These are phyloP conservation scores for Ennomos fuscantarius DNA, from an alignment of 2,888 invertebrate genomes.

Conservation along the genomic window DNA sequence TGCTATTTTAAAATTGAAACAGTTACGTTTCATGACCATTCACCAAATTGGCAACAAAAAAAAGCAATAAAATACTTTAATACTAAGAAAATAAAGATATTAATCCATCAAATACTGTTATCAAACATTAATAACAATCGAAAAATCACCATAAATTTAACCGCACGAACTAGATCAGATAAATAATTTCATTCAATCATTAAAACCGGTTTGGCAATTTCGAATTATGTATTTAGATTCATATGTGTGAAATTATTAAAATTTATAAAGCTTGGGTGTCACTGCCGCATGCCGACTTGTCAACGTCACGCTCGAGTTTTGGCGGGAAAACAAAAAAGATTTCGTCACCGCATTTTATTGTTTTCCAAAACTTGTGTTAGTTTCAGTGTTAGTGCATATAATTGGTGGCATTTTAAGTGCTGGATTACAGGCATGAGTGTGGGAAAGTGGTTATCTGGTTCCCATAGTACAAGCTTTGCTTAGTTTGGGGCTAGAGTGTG, in stretches of 20 bases:
- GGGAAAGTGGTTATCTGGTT: too few species aligned
- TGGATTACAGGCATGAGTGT: too few species aligned
- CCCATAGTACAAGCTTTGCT: too few species aligned
- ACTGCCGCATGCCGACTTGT: background rate
- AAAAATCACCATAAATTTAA: constrained; percentile 24
- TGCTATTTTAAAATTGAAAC: background rate
- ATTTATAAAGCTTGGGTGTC: constrained; percentile 13
- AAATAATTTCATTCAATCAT: constrained; percentile 30
- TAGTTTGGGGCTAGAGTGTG: too few species aligned
- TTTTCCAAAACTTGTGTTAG: too few species aligned
- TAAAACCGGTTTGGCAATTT: constrained; percentile 29
- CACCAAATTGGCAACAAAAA: constrained; percentile 18
- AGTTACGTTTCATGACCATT: constrained; percentile 19
- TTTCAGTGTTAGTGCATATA: too few species aligned
- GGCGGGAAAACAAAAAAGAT: too few species aligned
- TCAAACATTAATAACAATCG: constrained; percentile 27
- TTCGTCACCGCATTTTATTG: too few species aligned
- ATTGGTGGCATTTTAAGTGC: too few species aligned
- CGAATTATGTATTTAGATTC: constrained; percentile 19
- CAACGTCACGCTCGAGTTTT: background rate
- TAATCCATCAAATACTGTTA: constrained; percentile 31
- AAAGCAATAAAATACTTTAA: constrained; percentile 20
- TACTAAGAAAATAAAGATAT: constrained; percentile 25
- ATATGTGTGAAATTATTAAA: constrained; percentile 33
- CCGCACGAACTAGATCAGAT: constrained; percentile 26